phyloP scores from a whole-genome alignment of 2,888 invertebrate species.

The Metalampra italica region DNA sequence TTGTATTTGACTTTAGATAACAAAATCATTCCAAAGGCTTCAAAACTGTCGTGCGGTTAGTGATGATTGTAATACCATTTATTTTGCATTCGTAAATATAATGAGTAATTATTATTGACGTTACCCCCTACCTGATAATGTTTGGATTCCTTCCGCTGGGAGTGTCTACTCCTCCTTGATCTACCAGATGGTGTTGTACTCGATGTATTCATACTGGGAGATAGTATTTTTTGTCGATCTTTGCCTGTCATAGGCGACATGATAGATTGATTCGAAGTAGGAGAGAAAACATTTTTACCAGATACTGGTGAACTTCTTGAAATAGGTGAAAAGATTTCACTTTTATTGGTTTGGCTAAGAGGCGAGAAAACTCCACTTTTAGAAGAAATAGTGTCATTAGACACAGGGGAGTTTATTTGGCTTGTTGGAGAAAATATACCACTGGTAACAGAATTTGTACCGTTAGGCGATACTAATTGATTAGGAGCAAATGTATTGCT shows the following conservation, averaged over 20 bases:
- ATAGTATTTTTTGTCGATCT: constrained; percentile 61
- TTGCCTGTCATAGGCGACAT: constrained; percentile 63
- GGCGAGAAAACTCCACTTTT: constrained; percentile 76
- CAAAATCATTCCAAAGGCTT: neutral
- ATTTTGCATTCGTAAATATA: constrained; percentile 22
- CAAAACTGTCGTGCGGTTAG: constrained; percentile 47
- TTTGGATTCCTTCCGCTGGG: constrained; percentile 81
- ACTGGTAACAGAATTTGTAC: constrained; percentile 72
- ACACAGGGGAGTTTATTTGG: constrained; percentile 74
- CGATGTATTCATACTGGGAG: constrained; percentile 68
- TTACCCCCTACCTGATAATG: constrained; percentile 81
- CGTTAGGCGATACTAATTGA: constrained; percentile 70
- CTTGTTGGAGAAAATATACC: constrained; percentile 76
- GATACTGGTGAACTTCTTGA: constrained; percentile 72
- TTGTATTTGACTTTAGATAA: neutral
- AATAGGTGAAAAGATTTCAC: constrained; percentile 68
- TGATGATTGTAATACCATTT: constrained; percentile 24
- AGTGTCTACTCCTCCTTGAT: constrained; percentile 77
- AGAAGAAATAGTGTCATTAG: constrained; percentile 73
- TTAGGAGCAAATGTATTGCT: constrained; percentile 59
- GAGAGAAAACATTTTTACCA: constrained; percentile 67
- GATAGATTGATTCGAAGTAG: constrained; percentile 67
- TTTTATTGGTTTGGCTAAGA: constrained; percentile 71
- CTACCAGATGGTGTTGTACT: constrained; percentile 78
- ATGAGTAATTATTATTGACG: no score